Evolutionary conservation across 2,797 vertebrate species (phyloP).

Genomic region (Sus cebifrons): DNA sequence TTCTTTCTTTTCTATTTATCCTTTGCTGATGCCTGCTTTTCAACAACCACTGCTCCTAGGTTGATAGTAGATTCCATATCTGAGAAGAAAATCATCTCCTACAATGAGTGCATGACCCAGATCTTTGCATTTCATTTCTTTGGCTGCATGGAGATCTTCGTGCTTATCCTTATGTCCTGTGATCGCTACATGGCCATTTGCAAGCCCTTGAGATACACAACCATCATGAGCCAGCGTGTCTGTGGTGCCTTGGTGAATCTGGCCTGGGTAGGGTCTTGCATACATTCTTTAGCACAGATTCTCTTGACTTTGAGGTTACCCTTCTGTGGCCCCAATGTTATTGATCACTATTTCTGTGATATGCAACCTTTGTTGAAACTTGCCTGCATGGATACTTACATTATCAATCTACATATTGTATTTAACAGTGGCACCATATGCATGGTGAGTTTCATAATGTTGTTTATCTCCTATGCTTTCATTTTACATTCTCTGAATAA

Average conservation of each 20-base stretch:
- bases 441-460: too few species aligned
- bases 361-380: slow-evolving; percentile 65
- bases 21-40: slow-evolving; percentile 53
- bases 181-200: slow-evolving; percentile 81
- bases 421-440: too few species aligned
- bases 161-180: slow-evolving; percentile 77
- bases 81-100: slow-evolving; percentile 61
- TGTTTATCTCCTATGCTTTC: too few species aligned
- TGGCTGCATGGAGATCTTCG: slow-evolving; percentile 73
- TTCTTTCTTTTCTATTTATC: slow-evolving; percentile 65
- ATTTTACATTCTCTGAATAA: too few species aligned
- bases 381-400: slow-evolving; percentile 55
- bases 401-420: too few species aligned
- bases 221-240: slow-evolving; percentile 49
- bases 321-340: slow-evolving; percentile 71
- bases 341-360: slow-evolving; percentile 76
- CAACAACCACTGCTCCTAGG: slow-evolving; percentile 42
- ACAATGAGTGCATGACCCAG: slow-evolving; percentile 75
- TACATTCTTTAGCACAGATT: slow-evolving; percentile 67
- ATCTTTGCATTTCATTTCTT: slow-evolving; percentile 75
- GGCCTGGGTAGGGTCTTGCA: slow-evolving; percentile 42
- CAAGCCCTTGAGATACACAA: slow-evolving; percentile 67
- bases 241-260: slow-evolving; percentile 39
- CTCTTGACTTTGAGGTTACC: slow-evolving; percentile 65
- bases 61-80: slow-evolving; percentile 57